Evolutionary conservation across 2,113 vertebrate genomes (phyloP), one percentile per base, ranked within the genome.

Genomic region (Junco hyemalis): DNA sequence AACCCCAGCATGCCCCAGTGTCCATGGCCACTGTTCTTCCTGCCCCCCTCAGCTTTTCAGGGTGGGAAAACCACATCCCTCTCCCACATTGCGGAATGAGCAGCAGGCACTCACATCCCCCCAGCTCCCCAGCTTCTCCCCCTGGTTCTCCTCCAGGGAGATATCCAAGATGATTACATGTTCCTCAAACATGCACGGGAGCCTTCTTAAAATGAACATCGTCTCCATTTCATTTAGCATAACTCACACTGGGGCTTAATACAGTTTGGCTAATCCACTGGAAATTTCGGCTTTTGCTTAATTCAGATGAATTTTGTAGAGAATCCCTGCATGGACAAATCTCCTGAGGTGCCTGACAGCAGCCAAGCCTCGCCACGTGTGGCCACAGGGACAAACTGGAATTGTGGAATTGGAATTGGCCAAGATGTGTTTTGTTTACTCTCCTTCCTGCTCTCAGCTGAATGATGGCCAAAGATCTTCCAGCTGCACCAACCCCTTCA

Each of bases 1-100:
- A 61, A 21, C 17, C 35, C 29, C 45, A 48, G 44, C 33, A 38
- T 15, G 70, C 29, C 24, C 36, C 40, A 5, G 29, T 6, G 20
- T 14, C 33, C 60, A 53, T 1, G 56, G 18, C 33, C 31, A 18
- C 25, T 0, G 0, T 2, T 14, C n/a, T 48, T 78, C 20, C 38
- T 77, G 40, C 44, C 38, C 51, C 64, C 18, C 23, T n/a, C 17
- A 50, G 50, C 36, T 83, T 56, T 19, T 22, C 38, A 38, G 44
- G 70, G 51, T 21, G 35, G 48, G 53, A 60, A 54, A 60, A 8
- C 9, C 24, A 42, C 48, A 19, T 29, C 31, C 11, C 21, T 47
- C 40, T 45, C 45, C 20, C 23, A 9, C 4, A 38, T 29, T 71
- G 15, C 23, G 38, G 4, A 35, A 38, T 2, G 44, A 65, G 47